Evolutionary conservation across 1,140 invertebrate species (phyloP), one percentile per base, ranked within the genome.

Genomic region (Marisa cornuarietis): DNA sequence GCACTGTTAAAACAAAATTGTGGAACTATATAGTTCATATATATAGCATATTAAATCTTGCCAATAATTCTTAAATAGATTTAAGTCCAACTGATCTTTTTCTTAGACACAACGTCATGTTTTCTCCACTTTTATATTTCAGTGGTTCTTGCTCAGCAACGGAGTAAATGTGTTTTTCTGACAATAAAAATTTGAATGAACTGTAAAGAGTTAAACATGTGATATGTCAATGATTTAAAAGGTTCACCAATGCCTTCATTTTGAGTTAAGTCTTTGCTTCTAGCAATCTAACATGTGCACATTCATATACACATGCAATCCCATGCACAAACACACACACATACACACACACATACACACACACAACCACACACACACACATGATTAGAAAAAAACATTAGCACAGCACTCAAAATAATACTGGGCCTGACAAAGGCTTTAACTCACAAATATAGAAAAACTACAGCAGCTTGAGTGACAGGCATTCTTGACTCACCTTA

Each of bases 401-500:
- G 24, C 24, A 54, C 62, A 31, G 26, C 71, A 65, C 61, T 24
- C 58, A 65, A 42, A 58, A 79, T 16, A 42, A 24, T 65, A 22
- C 63, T 65, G 63, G 4, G 63, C 6, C 20, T 22, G 24, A 65
- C 24, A 65, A 3, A 79, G 22, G 31, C 68, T 58, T 31, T 69
- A 51, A 78, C 65, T 24, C 49, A 71, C 58, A 75, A 54, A 73
- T 49, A 9, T 22, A 79, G 4, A 20, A 20, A 24, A 31, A 20
- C 52, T 10, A 20, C 69, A 54, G 22, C 63, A 49, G 42, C 8
- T 20, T 49, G 51, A 24, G 54, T 24, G 62, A 20, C 26, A 52
- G 7, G n/a, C n/a, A n/a, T n/a, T n/a, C n/a, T n/a, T n/a, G n/a
- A 85, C 79, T 83, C 79, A 88, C 88, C 78, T 88, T n/a, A 83